These are phyloP conservation scores for Corydoras sp. DNA, from an alignment of 2,113 vertebrate genomes.

Conservation along the genomic window DNA sequence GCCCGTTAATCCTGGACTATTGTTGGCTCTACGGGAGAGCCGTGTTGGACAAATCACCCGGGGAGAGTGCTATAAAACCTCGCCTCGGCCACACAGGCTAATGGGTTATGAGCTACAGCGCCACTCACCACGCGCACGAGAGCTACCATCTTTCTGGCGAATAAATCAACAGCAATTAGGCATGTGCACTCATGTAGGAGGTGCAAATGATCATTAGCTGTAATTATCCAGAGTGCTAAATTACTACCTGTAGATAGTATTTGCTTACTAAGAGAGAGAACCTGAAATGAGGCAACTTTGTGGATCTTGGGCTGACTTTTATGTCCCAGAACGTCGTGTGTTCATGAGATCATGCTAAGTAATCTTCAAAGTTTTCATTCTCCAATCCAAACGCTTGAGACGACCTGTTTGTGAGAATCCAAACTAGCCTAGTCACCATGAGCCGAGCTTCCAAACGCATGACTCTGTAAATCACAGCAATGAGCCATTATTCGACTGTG, in stretches of 20 bases:
- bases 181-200: slow-evolving; percentile 35
- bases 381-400: not conserved
- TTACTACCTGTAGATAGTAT: slow-evolving; percentile 63
- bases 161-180: slow-evolving; percentile 48
- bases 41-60: slow-evolving; percentile 55
- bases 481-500: slow-evolving; percentile 47
- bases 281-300: slow-evolving; percentile 34
- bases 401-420: not conserved
- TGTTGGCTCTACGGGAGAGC: slow-evolving; percentile 64
- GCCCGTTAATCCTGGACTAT: slow-evolving; percentile 67
- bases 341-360: too few relatives aligned
- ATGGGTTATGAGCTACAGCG: slow-evolving; percentile 47
- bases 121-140: slow-evolving; percentile 11
- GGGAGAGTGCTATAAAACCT: slow-evolving; percentile 66
- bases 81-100: slow-evolving; percentile 28
- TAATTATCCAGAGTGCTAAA: slow-evolving; percentile 66
- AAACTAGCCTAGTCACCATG: not conserved
- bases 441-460: slow-evolving; percentile 41
- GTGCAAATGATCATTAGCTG: slow-evolving; percentile 51
- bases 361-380: not conserved
- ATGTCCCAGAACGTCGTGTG: too few relatives aligned
- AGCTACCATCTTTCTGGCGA: slow-evolving; percentile 25
- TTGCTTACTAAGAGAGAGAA: slow-evolving; percentile 48
- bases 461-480: slow-evolving; percentile 54
- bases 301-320: too few relatives aligned